Evolutionary conservation across 2,888 invertebrate genomes (phyloP), one percentile per base, ranked within the genome.

Genomic region (Pelosia muscerda): DNA sequence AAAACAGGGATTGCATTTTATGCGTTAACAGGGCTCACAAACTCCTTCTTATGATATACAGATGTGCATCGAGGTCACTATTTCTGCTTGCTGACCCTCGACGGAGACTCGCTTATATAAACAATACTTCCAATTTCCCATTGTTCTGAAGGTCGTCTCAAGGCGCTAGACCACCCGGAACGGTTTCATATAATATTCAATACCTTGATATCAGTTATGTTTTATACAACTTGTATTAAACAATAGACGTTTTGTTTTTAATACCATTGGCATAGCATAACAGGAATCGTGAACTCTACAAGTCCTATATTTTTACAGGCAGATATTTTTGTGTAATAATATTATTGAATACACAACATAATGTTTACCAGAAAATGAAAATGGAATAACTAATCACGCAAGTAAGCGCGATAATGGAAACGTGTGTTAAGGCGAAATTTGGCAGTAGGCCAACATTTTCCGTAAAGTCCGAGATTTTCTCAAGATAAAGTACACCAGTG

Each of bases 361-460:
- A 60, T 22, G 54, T 59, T 69, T 59, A 54, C 53, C 71, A 73
- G 61, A 75, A 78, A 68, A 34, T 25, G 69, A 55, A 61, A 68
- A 66, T 59, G 68, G 62, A 34, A 67, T 72, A 70, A 69, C 65
- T 71, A 73, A 77, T 74, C 66, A 76, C 69, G 64, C 64, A 69
- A 69, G 66, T 67, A 53, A 65, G 71, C 69, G 73, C 71, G 76
- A 81, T 84, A 86, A 85, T 88, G 83, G 83, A 83, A 86, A 84
- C 82, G 74, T 78, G 81, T 79, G 77, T 80, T 76, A 81, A 77
- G 74, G 75, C 79, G 73, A 81, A 75, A 79, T 70, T 86, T 93
- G 92, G 92, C 92, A 75, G 69, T 71, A 74, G 73, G 86, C 93
- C 93, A 93, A 87, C 84, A 83, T 84, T 90, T 90, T 89, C 88